Evolutionary conservation across 2,888 invertebrate genomes (phyloP), one percentile per base, ranked within the genome.

Genomic region (Melanargia galathea): DNA sequence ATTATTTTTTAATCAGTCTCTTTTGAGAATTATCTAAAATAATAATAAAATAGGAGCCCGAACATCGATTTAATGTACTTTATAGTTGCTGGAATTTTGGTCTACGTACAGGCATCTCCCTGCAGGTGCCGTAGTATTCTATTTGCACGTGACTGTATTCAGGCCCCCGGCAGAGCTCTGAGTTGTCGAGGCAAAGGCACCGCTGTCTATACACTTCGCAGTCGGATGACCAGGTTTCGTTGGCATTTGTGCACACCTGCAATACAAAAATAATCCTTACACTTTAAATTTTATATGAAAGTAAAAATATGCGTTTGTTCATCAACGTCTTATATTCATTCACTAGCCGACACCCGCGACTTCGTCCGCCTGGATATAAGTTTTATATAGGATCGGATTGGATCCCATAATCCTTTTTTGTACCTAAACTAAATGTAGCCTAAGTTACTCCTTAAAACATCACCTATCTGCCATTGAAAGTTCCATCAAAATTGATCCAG

Each of bases 161-260:
- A 38, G 94, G 89, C 61, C 95, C 94, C 75, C 90, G 92, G 87
- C 98, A 98, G 71, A 94, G 93, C 49, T 93, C 90, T 55, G 94
- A 94, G 49, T 93, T 94, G 70, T 94, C 94, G 75, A 96, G 95
- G 85, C 99, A 99, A 84, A 96, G 94, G 83, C 99, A 99, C 75
- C 97, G 94, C 87, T 98, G 96, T 71, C 96, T 96, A 91, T 99
- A 97, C 72, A 99, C 95, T 78, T 97, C 95, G 86, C 99, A 99
- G 87, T 98, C 98, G 11, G 97, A 97, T 60, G 94, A 90, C 95
- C 97, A 99, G 0, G 99, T 99, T 89, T 97, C 97, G 86, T 99
- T 99, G 90, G 95, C 95, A 87, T 97, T 98, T 65, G 97, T 97
- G 92, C 98, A 98, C 62, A 96, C 96, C 95, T 95, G 79, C 22